phyloP scores from a whole-genome alignment of 2,797 vertebrate genomes.

The Anguilla anguilla region DNA sequence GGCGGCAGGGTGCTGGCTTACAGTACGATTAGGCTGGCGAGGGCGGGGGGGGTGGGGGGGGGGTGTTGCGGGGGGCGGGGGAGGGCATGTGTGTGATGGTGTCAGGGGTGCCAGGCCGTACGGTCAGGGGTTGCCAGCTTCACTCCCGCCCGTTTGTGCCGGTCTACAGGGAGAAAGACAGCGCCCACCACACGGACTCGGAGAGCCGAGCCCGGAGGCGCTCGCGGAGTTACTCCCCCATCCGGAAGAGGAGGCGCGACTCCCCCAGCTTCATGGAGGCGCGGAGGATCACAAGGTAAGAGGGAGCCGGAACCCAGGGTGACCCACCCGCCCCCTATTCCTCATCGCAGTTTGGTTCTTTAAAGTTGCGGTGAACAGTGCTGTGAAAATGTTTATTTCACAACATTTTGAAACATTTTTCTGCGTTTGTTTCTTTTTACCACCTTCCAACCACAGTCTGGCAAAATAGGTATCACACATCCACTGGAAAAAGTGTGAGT shows the following conservation, averaged over 20 bases:
- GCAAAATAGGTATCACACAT: neutral
- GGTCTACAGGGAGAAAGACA: constrained; percentile 84
- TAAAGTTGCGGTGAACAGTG: neutral
- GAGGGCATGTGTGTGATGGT: too few relatives aligned
- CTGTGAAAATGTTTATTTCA: neutral
- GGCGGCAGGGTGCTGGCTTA: neutral
- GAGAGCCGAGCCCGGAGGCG: constrained; percentile 87
- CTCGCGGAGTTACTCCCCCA: constrained; percentile 96
- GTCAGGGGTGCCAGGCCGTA: neutral
- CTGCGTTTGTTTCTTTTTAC: too few relatives aligned
- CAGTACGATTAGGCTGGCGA: neutral
- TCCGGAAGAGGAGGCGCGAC: constrained; percentile 92
- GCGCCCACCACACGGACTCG: constrained; percentile 80
- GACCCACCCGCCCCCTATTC: neutral
- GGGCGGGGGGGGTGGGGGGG: too few relatives aligned
- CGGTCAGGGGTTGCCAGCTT: neutral
- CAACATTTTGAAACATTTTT: neutral
- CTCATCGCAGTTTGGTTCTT: neutral
- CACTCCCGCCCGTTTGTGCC: constrained; percentile 6
- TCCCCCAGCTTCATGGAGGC: constrained; percentile 99
- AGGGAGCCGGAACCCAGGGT: neutral
- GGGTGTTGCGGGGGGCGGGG: too few relatives aligned
- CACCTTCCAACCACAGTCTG: too few relatives aligned
- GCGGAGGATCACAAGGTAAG: constrained; percentile 94
- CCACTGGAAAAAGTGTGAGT: neutral